Conservation (phyloP, 1,140 invertebrate genomes). For the Whitmania pigra region DNA sequence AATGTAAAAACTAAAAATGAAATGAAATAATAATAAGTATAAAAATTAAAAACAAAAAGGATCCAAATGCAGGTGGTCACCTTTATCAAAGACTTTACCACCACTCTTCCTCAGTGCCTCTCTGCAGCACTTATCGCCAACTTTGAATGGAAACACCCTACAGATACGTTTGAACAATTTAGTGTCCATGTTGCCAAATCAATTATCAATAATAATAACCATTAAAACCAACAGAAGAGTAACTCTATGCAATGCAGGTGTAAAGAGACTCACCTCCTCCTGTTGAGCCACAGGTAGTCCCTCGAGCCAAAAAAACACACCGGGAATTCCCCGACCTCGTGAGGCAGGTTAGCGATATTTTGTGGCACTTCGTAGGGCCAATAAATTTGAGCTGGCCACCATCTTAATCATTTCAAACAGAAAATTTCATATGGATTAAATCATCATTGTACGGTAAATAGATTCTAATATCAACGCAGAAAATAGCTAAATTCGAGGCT, state of each 20-base stretch:
- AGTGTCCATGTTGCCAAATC: neutral
- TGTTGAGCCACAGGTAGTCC: slow-evolving; percentile 73
- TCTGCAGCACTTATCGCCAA: slow-evolving; percentile 49
- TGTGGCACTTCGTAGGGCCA: slow-evolving; percentile 70
- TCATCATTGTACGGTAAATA: neutral
- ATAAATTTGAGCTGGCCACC: slow-evolving; percentile 83
- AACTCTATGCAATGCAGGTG: neutral
- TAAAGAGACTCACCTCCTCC: slow-evolving; percentile 31
- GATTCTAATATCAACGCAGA: neutral
- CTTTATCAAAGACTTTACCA: slow-evolving; percentile 37
- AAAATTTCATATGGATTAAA: neutral
- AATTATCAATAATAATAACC: neutral
- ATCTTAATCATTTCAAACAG: slow-evolving; percentile 45
- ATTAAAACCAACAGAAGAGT: neutral
- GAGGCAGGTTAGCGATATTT: slow-evolving; percentile 59
- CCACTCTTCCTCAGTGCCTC: slow-evolving; percentile 34
- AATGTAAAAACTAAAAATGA: too few relatives aligned
- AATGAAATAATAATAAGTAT: too few relatives aligned
- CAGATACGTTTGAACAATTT: slow-evolving; percentile 21
- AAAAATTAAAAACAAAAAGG: too few relatives aligned
- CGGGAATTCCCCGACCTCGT: slow-evolving; percentile 72
- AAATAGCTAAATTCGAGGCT: neutral
- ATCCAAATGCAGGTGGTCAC: slow-evolving; percentile 25
- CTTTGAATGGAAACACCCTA: slow-evolving; percentile 55
- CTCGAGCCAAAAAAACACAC: slow-evolving; percentile 82